Conservation (phyloP, 2,888 invertebrate genomes). For the Panzeria rudis region DNA sequence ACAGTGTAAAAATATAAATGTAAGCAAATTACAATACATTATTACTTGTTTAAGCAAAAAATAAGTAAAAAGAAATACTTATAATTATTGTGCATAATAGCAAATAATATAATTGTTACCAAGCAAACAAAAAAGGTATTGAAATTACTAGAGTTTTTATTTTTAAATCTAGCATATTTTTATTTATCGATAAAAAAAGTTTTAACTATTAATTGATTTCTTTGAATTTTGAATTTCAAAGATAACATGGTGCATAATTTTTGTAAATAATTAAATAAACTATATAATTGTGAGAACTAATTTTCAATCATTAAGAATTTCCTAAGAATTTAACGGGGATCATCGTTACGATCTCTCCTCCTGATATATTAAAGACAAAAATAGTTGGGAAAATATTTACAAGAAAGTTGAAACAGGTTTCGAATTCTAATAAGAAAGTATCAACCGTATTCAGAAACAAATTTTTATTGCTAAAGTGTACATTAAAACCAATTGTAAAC, state of each 20-base stretch:
- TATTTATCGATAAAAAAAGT: constrained; percentile 20
- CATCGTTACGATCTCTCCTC: too few species aligned
- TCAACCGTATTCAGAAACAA: too few species aligned
- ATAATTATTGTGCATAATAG: constrained; percentile 17
- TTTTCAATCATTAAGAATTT: not conserved
- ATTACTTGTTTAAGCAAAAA: not conserved
- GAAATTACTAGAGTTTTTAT: constrained; percentile 1
- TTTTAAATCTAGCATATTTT: too few species aligned
- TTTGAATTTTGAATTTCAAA: not conserved
- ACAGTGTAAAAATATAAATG: constrained; percentile 37
- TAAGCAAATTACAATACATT: constrained; percentile 1
- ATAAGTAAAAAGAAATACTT: constrained; percentile 1
- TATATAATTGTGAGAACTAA: too few species aligned
- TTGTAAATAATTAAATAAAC: too few species aligned
- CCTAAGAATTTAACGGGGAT: not conserved
- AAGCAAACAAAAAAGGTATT: constrained; percentile 52
- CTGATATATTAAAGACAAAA: too few species aligned
- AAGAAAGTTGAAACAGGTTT: too few species aligned
- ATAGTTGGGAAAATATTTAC: too few species aligned
- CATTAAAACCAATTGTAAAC: too few species aligned
- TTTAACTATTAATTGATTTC: not conserved
- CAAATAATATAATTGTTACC: constrained; percentile 43
- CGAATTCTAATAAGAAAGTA: too few species aligned
- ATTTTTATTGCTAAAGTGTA: too few species aligned
- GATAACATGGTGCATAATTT: not conserved